phyloP scores from a whole-genome alignment of 2,888 invertebrate genomes.

The Heliconius ethilla region DNA sequence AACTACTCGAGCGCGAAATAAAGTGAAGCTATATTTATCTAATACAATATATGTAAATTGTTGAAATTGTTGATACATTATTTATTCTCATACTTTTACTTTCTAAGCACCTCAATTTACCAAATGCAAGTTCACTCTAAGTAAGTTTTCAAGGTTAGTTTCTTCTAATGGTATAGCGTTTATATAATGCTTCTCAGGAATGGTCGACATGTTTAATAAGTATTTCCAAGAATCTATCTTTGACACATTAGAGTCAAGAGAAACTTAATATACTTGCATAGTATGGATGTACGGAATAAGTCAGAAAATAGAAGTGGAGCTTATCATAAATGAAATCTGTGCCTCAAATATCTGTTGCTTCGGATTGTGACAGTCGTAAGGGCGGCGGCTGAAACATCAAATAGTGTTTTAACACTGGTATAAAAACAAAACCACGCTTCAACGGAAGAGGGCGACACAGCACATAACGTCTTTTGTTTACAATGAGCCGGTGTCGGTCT shows the following conservation, averaged over 20 bases:
- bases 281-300: background rate
- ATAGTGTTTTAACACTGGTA: conserved; percentile 38
- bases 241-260: conserved; percentile 14
- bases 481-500: conserved; percentile 43
- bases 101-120: conserved; percentile 24
- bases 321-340: conserved; percentile 9
- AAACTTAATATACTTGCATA: conserved; percentile 15
- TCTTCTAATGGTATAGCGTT: background rate
- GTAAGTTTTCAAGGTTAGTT: conserved; percentile 7
- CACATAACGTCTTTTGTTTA: conserved; percentile 51
- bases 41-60: conserved; percentile 14
- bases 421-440: conserved; percentile 41
- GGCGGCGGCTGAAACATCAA: conserved; percentile 55
- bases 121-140: conserved; percentile 5
- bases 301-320: background rate
- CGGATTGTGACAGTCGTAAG: conserved; percentile 47
- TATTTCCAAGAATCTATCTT: conserved; percentile 38
- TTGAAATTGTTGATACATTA: background rate
- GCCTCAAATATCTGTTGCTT: conserved; percentile 46
- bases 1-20: conserved; percentile 38
- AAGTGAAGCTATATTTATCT: conserved; percentile 28
- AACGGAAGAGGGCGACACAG: conserved; percentile 47
- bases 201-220: conserved; percentile 34
- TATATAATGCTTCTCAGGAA: conserved; percentile 33
- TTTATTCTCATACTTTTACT: conserved; percentile 21